Base-by-base conservation (phyloP, 2,888 invertebrate species). In the Eulithis prunata region DNA sequence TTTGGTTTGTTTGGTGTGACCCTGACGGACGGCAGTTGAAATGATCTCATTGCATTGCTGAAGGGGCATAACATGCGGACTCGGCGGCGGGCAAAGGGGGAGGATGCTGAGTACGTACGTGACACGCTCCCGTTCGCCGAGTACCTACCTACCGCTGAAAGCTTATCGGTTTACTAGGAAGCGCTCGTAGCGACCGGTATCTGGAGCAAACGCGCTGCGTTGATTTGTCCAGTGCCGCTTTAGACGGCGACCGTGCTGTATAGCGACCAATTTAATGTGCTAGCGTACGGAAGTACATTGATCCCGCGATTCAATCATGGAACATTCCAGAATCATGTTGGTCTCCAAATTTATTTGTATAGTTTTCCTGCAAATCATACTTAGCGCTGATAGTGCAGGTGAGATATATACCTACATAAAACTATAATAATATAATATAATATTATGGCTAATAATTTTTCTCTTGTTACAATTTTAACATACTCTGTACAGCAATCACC, bases 161-260 rank as follows among this genome's bases (percentile, higher is more conserved):
- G 78, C 78, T 89, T 90, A 90, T 89, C 89, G 82, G 64, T 58
- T 80, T 14, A n/a, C 71, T 81, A 82, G 87, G 88, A 86, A 85
- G 81, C 78, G 78, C 75, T 4, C 21, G 21, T 21, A 21, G 21
- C 76, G 74, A 75, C 69, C 75, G 65, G 73, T 84, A 87, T 84
- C 82, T 85, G 78, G 86, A 82, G 75, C 88, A 80, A 78, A 71
- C 71, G 75, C 75, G 36, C 59, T 52, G 58, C 64, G 55, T 47
- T 47, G 47, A 41, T 45, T 57, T 46, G 51, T 41, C 60, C 63
- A 60, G 60, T 61, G 60, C 57, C 61, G 54, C 61, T 68, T 43
- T 63, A 54, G 57, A 61, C 64, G 60, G 74, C 76, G 75, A 57
- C 56, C 74, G 77, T 71, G 75, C 75, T 74, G 76, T 80, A 81